Base-by-base conservation (phyloP, 2,888 invertebrate genomes). In the Coenonympha glycerion region DNA sequence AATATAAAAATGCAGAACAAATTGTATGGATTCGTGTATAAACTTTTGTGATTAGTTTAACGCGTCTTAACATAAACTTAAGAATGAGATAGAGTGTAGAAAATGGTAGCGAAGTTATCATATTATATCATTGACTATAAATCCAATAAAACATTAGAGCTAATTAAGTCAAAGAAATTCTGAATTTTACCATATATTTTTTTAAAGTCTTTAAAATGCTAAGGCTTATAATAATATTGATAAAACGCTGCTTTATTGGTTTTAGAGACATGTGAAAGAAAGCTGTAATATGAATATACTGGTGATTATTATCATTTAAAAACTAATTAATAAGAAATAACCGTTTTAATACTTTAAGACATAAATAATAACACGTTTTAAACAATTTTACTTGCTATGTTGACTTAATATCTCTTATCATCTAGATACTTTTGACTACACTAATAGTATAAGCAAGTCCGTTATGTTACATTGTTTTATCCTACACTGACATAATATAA, bases 261-360 rank as follows among this genome's bases (percentile, higher is more conserved):
- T 81, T 77, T 69, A 77, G 73, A 71, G 54, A 55, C 59, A 64
- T 67, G 66, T 68, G 71, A 71, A 73, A 69, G 66, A 70, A 67
- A 70, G 69, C 72, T 71, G 61, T 69, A 72, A 73, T n/a, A n/a
- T 73, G 71, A 75, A 79, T 75, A 75, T 77, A 77, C 77, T 80
- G 79, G 77, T 73, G 73, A 80, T 80, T 73, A 80, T 80, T 73
- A 77, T 75, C 77, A 79, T 84, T 86, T 86, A 86, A 82, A 77
- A 87, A 86, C 85, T 87, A 87, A 86, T 85, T 82, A 87, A 87
- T 87, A 87, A 86, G 86, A 86, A 86, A 86, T 87, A 87, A 87
- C 86, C 85, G 84, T 83, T 86, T 85, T 86, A 87, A 87, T 87
- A 87, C 87, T 87, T 86, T 87, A 86, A 78, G 85, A 87, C 85